Percentiles rank a stretch among this genome's conserved stretches.
Conservation (phyloP, 2,797 vertebrate genomes). For the Chloroceryle inda region DNA sequence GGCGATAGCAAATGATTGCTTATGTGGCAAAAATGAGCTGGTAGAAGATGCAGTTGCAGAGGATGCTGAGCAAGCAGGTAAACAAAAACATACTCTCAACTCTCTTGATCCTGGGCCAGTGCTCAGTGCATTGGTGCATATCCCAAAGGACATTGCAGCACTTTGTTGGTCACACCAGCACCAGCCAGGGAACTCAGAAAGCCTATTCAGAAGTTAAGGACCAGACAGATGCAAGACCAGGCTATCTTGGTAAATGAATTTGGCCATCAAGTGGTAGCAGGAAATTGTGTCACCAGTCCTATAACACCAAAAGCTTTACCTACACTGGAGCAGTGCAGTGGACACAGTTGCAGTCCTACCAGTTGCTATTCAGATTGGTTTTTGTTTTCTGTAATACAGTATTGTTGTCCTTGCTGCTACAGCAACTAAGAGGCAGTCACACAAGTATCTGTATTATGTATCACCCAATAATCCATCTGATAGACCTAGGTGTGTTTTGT, state of each 20-base stretch:
- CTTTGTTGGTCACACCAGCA: background rate
- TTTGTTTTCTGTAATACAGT: background rate
- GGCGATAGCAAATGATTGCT: background rate
- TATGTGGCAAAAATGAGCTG: background rate
- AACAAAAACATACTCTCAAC: accelerated
- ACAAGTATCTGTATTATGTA: background rate
- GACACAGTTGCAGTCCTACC: background rate
- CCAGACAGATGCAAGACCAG: background rate
- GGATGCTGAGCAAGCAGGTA: background rate
- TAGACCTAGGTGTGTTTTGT: background rate
- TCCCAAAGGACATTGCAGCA: background rate
- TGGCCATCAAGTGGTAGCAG: background rate
- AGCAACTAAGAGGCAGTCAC: background rate
- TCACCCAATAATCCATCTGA: accelerated
- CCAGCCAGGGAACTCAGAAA: background rate
- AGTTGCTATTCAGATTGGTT: background rate
- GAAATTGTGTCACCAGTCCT: background rate
- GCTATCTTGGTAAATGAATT: background rate
- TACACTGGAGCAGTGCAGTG: background rate
- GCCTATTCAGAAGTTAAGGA: background rate
- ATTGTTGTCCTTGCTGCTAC: background rate
- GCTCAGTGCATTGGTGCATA: background rate
- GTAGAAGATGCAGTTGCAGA: background rate
- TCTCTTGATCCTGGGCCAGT: background rate
- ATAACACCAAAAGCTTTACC: background rate